A percentile compares a stretch with the other conserved stretches of the same genome.
Conservation (phyloP, 2,888 invertebrate species). For the Drosophila robusta region DNA sequence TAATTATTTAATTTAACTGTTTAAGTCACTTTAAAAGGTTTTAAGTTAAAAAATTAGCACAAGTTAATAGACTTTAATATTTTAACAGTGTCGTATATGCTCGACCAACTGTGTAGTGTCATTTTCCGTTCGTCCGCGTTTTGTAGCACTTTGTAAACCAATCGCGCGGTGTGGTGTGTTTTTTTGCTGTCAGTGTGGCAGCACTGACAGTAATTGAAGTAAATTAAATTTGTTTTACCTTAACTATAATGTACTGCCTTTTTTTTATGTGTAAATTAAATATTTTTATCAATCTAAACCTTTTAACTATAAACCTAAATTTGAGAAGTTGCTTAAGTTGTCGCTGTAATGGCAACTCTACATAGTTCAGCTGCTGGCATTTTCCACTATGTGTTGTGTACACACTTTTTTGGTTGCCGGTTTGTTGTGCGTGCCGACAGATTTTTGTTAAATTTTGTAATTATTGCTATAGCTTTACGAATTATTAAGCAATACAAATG, state of each 20-base stretch:
- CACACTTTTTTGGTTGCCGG: conserved; percentile 55
- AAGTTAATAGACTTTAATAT: conserved; percentile 3
- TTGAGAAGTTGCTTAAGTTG: background rate
- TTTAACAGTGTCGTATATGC: conserved; percentile 27
- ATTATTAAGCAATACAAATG: conserved; percentile 53
- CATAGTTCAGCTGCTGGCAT: conserved; percentile 4
- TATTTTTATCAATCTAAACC: background rate
- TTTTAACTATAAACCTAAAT: background rate
- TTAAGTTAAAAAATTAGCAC: background rate
- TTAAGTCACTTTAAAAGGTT: background rate
- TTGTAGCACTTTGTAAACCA: conserved; percentile 64
- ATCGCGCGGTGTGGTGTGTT: conserved; percentile 57
- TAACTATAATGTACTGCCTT: background rate
- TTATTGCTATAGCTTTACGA: background rate
- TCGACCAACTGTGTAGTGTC: conserved; percentile 46
- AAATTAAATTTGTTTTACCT: background rate
- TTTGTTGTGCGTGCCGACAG: conserved; percentile 8
- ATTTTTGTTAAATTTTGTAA: conserved; percentile 1
- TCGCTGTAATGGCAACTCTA: conserved; percentile 34
- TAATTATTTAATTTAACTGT: background rate
- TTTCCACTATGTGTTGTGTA: conserved; percentile 21
- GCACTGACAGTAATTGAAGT: conserved; percentile 27
- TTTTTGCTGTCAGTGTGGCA: conserved; percentile 49
- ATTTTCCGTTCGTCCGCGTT: conserved; percentile 66
- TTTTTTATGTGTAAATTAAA: background rate